phyloP scores from a whole-genome alignment of 2,797 vertebrate species.

The Varecia variegata region DNA sequence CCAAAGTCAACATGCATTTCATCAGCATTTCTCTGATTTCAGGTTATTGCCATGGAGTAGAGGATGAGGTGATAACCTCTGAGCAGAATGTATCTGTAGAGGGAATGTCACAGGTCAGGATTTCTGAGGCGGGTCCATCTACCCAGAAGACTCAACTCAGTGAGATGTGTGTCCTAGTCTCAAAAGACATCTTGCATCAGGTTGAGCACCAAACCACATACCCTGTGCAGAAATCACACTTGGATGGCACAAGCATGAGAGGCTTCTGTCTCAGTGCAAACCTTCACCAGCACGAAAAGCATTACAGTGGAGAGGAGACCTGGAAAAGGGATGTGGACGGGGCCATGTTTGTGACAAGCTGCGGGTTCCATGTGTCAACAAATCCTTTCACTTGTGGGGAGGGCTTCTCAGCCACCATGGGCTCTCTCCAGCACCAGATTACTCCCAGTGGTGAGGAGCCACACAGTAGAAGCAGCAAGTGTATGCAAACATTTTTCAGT shows the following conservation, averaged over 20 bases:
- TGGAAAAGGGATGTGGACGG: background rate
- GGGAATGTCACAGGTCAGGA: background rate
- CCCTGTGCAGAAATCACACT: background rate
- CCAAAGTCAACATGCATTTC: background rate
- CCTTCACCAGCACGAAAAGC: background rate
- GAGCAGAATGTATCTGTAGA: background rate
- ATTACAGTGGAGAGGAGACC: background rate
- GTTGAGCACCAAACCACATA: background rate
- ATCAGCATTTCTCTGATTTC: slow-evolving; percentile 10
- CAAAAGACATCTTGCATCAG: background rate
- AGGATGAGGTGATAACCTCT: background rate
- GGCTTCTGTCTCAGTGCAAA: background rate
- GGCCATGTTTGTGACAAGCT: background rate
- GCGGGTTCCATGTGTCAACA: background rate
- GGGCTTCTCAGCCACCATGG: background rate
- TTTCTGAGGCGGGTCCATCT: background rate
- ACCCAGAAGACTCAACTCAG: background rate
- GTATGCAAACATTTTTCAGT: background rate
- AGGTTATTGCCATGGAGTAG: background rate
- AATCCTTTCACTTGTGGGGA: background rate
- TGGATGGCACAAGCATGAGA: background rate
- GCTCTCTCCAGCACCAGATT: background rate
- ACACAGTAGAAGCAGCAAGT: background rate
- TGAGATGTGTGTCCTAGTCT: background rate
- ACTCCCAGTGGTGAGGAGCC: background rate